These are phyloP conservation scores for Aporrectodea caliginosa DNA, from an alignment of 1,140 invertebrate genomes.

Conservation along the genomic window DNA sequence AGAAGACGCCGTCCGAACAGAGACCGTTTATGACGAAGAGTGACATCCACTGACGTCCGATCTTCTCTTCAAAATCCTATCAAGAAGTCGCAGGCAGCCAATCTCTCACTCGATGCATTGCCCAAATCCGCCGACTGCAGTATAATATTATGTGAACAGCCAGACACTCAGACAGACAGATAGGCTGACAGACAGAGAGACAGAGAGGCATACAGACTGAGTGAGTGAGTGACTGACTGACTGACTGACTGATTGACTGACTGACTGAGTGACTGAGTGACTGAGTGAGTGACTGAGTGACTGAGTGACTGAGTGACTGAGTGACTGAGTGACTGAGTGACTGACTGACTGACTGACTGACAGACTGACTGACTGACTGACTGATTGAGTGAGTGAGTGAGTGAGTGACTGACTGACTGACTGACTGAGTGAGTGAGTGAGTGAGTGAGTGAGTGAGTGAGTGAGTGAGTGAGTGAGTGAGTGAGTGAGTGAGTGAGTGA, in stretches of 20 bases:
- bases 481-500: conserved; percentile 20
- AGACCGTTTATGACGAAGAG: too few relatives aligned
- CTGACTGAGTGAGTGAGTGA: conserved; percentile 19
- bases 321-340: not conserved
- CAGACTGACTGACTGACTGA: not conserved
- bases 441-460: conserved; percentile 16
- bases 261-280: conserved; percentile 20
- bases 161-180: too few relatives aligned
- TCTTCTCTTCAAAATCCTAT: too few relatives aligned
- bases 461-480: conserved; percentile 21
- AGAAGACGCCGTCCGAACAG: too few relatives aligned
- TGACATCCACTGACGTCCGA: too few relatives aligned
- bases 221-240: conserved; percentile 21
- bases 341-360: conserved; percentile 18
- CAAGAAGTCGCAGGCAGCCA: too few relatives aligned
- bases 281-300: conserved; percentile 22
- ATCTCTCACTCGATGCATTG: too few relatives aligned
- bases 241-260: conserved; percentile 15
- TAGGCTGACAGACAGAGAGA: too few relatives aligned
- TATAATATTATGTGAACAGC: too few relatives aligned
- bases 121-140: too few relatives aligned
- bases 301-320: conserved; percentile 18
- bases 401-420: not conserved
- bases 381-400: conserved; percentile 25
- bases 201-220: too few relatives aligned